Conservation (phyloP, 2,113 vertebrate genomes). For the Dipodomys ordii region DNA sequence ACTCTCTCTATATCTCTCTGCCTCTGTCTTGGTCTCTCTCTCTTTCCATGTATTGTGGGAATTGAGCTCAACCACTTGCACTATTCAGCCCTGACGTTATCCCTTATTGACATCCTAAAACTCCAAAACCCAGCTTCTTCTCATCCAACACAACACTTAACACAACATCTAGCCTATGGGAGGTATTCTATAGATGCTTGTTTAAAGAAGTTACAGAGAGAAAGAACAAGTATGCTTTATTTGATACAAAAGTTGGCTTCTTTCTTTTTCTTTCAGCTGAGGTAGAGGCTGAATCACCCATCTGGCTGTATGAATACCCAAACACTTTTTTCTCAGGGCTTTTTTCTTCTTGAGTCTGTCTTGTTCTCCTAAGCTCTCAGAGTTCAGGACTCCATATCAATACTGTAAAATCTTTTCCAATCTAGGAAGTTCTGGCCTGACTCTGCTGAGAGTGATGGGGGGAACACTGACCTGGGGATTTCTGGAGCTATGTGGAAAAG, state of each 20-base stretch:
- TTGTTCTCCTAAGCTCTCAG: background rate
- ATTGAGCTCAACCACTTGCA: too few relatives aligned
- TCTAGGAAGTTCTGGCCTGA: background rate
- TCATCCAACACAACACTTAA: too few relatives aligned
- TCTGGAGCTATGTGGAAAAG: background rate
- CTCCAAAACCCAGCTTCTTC: background rate
- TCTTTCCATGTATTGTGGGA: too few relatives aligned
- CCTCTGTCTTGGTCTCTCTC: too few relatives aligned
- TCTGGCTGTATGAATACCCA: background rate
- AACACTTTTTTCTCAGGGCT: background rate
- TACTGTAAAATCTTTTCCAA: background rate
- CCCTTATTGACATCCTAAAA: background rate
- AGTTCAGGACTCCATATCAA: background rate
- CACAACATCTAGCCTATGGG: background rate
- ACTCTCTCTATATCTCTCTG: too few relatives aligned
- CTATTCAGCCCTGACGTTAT: background rate
- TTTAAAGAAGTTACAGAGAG: background rate
- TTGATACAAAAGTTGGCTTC: background rate
- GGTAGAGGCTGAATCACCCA: background rate
- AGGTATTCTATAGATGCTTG: background rate
- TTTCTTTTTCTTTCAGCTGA: background rate
- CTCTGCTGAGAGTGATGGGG: background rate
- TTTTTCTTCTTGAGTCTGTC: background rate
- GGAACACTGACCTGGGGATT: fast-evolving
- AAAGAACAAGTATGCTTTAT: background rate